Base-by-base conservation (phyloP, 2,113 vertebrate species). In the Apaloderma vittatum region DNA sequence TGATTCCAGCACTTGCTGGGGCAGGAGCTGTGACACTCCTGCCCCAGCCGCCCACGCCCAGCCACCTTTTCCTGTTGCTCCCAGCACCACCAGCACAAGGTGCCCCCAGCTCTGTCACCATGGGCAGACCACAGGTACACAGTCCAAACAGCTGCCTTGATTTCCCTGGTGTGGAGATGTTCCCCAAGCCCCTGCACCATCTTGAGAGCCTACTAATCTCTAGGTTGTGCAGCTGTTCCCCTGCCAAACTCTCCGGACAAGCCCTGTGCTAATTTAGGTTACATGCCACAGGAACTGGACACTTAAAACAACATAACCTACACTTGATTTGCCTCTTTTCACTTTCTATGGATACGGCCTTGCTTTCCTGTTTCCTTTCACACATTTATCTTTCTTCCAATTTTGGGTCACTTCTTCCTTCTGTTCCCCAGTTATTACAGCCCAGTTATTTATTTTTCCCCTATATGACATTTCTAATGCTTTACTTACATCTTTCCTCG, bases 91-190 rank as follows among this genome's bases (percentile, higher is more conserved):
- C 45, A 37, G 45, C 51, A 46, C 8, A 10, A 37, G 22, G 2
- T 18, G 48, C 21, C 22, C 37, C 16, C 40, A 57, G n/a, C 6
- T 34, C 14, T 13, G 1, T 18, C 49, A 23, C 12, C 37, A 27
- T 0, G 0, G 63, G 26, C 6, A 30, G 14, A 52, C 29, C 46
- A 55, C 37, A 45, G 15, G 34, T 23, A 19, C 13, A 17, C 11
- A 5, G 3, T 14, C 4, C 45, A 62, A 81, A 57, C 48, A 49
- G 34, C 40, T 49, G 40, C 40, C 55, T 61, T 36, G 0, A 36
- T 52, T 75, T 54, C 2, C 2, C 13, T 0, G 1, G 26, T 6
- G 2, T 57, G 37, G 17, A 17, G 27, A 21, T 30, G 15, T 30
- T 65, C 15, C 24, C 8, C 51, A 36, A 43, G 48, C 23, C 8